Base-by-base conservation (phyloP, 2,113 vertebrate species). In the Gambusia affinis region DNA sequence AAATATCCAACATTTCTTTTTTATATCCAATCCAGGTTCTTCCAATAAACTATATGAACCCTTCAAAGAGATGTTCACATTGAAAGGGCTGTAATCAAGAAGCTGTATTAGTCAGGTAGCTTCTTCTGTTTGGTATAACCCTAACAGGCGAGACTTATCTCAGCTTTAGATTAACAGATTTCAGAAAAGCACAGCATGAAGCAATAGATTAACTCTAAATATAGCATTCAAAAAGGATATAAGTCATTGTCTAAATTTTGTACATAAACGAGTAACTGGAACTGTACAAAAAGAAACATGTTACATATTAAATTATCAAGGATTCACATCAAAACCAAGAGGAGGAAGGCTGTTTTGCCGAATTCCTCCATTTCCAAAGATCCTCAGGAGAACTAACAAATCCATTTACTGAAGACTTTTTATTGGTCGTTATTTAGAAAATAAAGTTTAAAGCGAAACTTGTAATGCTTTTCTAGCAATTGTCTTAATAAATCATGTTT, bases 401-500 rank as follows among this genome's bases (percentile, higher is more conserved):
- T 57, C 7, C 51, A n/a, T 57, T n/a, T 57, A n/a, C 51, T 10
- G 51, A 57, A 57, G 22, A 57, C 47, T 11, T 57, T 57, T 57
- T 24, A 24, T 8, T 24, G n/a, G 51, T n/a, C 22, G 37, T 39
- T 12, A 15, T 15, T 42, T 15, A 42, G 14, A 42, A 42, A 42
- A 47, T 19, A n/a, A 57, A 24, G 8, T 7, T 8, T 24, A 54
- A 54, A 10, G 44, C 17, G 19, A 47, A 24, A 24, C 7, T 54
- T 57, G 22, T 17, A 24, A 57, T 24, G 22, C n/a, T 57, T 57
- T 54, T 57, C 8, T 57, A n/a, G 8, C 24, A n/a, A 3, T 24
- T 79, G 81, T 71, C 72, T 33, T n/a, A 35, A 64, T 19, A 47
- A 47, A 47, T 47, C 15, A 19, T 47, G 5, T 47, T 47, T 47